Percentiles rank a stretch among this genome's conserved stretches.
These are phyloP conservation scores for Marmota monax DNA, from an alignment of 2,113 vertebrate species.

Conservation along the genomic window DNA sequence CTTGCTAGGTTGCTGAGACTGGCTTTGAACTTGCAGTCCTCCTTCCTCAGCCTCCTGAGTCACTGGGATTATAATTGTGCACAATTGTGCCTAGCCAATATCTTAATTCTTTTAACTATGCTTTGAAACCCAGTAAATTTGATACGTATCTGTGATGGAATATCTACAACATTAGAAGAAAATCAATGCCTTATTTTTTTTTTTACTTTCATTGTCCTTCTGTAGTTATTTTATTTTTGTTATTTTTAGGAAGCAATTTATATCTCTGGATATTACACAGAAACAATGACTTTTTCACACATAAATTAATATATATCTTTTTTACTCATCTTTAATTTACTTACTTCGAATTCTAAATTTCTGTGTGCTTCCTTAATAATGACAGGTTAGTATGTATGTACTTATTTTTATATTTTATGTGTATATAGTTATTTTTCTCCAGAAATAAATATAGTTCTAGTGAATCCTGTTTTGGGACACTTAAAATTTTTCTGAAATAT, in stretches of 20 bases:
- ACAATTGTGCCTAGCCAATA: too few relatives aligned
- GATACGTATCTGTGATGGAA: neutral
- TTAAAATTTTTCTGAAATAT: constrained; percentile 43
- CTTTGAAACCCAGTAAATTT: neutral
- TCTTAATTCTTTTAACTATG: neutral
- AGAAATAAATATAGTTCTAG: neutral
- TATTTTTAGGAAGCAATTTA: neutral
- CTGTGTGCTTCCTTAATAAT: neutral
- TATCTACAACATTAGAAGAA: neutral
- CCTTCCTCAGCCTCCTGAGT: too few relatives aligned
- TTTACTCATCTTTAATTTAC: neutral
- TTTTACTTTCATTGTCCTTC: neutral
- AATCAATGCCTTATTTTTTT: neutral
- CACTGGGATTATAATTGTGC: too few relatives aligned
- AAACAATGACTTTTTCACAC: neutral
- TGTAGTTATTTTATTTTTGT: neutral
- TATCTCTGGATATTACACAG: neutral
- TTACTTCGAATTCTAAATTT: neutral
- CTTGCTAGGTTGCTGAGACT: too few relatives aligned
- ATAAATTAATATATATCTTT: neutral
- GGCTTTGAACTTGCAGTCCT: too few relatives aligned
- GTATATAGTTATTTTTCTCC: neutral
- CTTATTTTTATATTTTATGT: neutral
- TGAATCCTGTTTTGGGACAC: neutral
- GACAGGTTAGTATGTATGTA: neutral